Evolutionary conservation across 2,888 invertebrate species (phyloP).

Genomic region (Chydorus sphaericus): DNA sequence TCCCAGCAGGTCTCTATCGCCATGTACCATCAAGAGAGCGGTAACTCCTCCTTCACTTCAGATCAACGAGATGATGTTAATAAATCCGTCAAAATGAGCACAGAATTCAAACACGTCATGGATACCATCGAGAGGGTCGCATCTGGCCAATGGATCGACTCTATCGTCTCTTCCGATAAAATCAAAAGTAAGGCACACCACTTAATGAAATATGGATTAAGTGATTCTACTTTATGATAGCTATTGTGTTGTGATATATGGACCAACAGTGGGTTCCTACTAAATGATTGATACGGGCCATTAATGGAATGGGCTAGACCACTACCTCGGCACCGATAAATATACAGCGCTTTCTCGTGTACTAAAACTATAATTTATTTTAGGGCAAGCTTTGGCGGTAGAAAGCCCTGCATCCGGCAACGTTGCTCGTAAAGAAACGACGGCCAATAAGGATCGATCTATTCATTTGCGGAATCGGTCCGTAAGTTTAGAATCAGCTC

Average conservation of each 20-base stretch:
- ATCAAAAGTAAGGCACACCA: neutral
- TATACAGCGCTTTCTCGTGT: no score
- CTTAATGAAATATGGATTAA: no score
- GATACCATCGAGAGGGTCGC: slow-evolving; percentile 13
- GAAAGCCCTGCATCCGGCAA: neutral
- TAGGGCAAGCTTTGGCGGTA: no score
- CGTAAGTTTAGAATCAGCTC: neutral
- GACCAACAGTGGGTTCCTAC: no score
- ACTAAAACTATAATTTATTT: no score
- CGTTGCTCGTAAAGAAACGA: neutral
- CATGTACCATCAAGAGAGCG: slow-evolving; percentile 9
- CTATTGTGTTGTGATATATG: no score
- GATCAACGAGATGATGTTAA: neutral
- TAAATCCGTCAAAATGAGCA: neutral
- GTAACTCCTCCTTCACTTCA: neutral
- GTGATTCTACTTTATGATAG: no score
- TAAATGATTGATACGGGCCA: no score
- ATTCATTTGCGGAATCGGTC: neutral
- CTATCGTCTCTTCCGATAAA: neutral
- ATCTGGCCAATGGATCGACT: slow-evolving; percentile 1
- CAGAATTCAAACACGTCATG: slow-evolving; percentile 7
- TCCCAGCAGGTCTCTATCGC: slow-evolving; percentile 6
- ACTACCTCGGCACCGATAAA: no score
- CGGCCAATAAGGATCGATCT: neutral
- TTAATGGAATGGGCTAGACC: no score